Evolutionary conservation across 2,888 invertebrate species (phyloP), one percentile per base, ranked within the genome.

Genomic region (Scaptodrosophila latifasciaeformis): DNA sequence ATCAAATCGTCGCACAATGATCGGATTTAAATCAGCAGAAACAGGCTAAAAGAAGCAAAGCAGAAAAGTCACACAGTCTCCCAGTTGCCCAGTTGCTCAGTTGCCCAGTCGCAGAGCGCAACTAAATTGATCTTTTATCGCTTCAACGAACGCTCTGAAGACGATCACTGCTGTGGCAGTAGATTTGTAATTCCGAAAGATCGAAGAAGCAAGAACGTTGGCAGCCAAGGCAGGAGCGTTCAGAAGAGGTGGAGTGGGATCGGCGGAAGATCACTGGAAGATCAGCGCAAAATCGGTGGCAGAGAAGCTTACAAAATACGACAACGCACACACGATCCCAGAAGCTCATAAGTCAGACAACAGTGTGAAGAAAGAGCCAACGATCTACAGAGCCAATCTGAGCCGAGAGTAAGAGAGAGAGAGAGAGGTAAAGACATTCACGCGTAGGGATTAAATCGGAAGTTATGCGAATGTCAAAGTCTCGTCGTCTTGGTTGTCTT

Each of bases 111-210:
- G 34, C 34, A 34, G 4, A 79, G 82, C 78, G 77, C 84, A 83
- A 76, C 77, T 82, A 83, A 83, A 83, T 83, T 83, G 84, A 83
- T 84, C 82, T 82, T 83, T 84, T 84, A 84, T 81, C 83, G 84
- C 81, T 72, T 70, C 79, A 78, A 63, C 70, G 68, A 68, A 24
- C 62, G 62, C 59, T n/a, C 46, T 9, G 5, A 19, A 49, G 53
- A 46, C 49, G 29, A 46, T 17, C 17, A 10, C 4, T 12, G 34
- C 34, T 34, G 34, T 13, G 34, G 13, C 34, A 13, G 10, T 34
- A n/a, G n/a, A n/a, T n/a, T n/a, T n/a, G n/a, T n/a, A n/a, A n/a
- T n/a, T n/a, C n/a, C n/a, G n/a, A n/a, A n/a, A n/a, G n/a, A n/a
- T n/a, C n/a, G n/a, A n/a, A n/a, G n/a, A n/a, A n/a, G n/a, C n/a